Conservation (phyloP, 2,113 vertebrate species). For the Silurus meridionalis region DNA sequence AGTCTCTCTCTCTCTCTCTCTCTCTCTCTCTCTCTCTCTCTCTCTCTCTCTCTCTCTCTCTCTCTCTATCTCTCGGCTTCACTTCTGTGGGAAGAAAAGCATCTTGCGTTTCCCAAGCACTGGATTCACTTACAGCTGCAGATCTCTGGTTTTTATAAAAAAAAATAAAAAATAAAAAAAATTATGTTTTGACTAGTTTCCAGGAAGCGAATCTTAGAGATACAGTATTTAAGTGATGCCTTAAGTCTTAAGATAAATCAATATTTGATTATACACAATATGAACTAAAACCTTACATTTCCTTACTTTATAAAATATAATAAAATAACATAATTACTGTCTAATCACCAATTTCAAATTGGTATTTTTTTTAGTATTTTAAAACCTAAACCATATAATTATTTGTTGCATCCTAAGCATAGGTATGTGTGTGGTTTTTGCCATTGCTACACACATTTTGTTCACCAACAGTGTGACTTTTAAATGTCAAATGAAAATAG, state of each 20-base stretch:
- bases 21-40: neutral
- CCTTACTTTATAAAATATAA: neutral
- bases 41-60: neutral
- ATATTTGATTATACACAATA: neutral
- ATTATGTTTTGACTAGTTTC: neutral
- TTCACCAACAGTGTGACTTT: conserved; percentile 69
- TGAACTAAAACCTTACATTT: neutral
- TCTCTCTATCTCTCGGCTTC: neutral
- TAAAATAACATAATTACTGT: neutral
- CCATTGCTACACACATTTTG: conserved; percentile 47
- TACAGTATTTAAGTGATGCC: neutral
- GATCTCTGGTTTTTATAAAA: neutral
- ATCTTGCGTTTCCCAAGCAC: neutral
- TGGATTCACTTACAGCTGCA: neutral
- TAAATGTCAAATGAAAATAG: conserved; percentile 72
- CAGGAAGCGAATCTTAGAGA: neutral
- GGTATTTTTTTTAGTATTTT: neutral
- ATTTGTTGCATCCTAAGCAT: neutral
- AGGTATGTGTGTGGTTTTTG: neutral
- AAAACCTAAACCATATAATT: neutral
- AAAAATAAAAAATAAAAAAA: too few species aligned
- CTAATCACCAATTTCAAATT: neutral
- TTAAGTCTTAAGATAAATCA: neutral
- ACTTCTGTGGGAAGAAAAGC: neutral
- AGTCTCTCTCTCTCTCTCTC: too few species aligned